Evolutionary conservation across 2,113 vertebrate genomes (phyloP), one percentile per base, ranked within the genome.

Genomic region (Turnix velox): DNA sequence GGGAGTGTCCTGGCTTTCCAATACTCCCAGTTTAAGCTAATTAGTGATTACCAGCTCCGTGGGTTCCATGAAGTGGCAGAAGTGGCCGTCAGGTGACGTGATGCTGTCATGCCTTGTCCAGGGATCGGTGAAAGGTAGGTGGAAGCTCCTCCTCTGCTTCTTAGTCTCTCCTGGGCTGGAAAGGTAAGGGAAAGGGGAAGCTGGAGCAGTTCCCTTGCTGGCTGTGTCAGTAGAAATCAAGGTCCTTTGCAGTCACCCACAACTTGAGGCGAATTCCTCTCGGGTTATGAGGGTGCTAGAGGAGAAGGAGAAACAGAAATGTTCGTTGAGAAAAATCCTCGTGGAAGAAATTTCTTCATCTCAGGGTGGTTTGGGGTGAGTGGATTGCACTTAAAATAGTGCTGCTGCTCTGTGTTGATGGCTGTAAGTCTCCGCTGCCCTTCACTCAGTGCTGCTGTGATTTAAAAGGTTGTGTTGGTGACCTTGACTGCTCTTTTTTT

Each of bases 1-100:
- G 97, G 97, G 97, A 96, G 97, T 92, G 97, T 95, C 96, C 87
- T 16, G 65, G 81, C n/a, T 77, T 82, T 49, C 87, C 58, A 80
- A 80, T 62, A 4, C 37, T 88, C 87, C 35, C 85, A 12, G 91
- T 80, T 20, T 35, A 40, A 8, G 46, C 49, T 14, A 40, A 84
- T 31, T 3, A 90, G 84, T 65, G 17, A 82, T 81, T 75, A 66
- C 4, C 13, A 39, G 88, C 40, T 13, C 9, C 3, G 39, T 2
- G 87, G 58, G 67, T 45, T 19, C 45, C 46, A 0, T 11, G 19
- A 22, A 4, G 25, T 4, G 20, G 28, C 18, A 18, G 75, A 52
- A 58, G 35, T 14, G 18, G 51, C 85, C 40, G 89, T 58, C 62
- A 24, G 81, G 37, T 13, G 3, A 22, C 5, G 57, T 30, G 0